phyloP scores from a whole-genome alignment of 2,888 invertebrate species.

The Polyommatus icarus region DNA sequence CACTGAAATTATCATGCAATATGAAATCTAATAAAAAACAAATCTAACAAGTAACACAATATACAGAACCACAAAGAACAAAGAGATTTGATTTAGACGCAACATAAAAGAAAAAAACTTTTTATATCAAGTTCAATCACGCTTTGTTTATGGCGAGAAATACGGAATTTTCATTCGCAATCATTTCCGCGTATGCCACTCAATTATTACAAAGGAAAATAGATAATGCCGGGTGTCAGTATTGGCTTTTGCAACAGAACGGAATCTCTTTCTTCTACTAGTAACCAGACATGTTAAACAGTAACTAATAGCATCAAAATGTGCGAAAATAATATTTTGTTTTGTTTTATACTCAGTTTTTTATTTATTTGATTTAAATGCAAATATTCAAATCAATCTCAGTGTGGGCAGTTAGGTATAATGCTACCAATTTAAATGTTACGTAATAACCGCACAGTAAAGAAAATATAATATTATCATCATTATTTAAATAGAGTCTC shows the following conservation, averaged over 20 bases:
- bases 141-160: conserved; percentile 26
- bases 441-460: too few relatives aligned
- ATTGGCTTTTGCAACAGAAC: background rate
- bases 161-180: background rate
- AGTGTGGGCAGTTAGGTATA: too few relatives aligned
- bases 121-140: conserved; percentile 27
- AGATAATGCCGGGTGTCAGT: background rate
- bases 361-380: too few relatives aligned
- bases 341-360: too few relatives aligned
- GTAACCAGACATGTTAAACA: background rate
- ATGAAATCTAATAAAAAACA: conserved; percentile 23
- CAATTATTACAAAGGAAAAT: conserved; percentile 9
- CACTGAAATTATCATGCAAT: background rate
- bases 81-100: conserved; percentile 16
- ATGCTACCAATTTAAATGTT: too few relatives aligned
- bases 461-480: too few relatives aligned
- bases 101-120: conserved; percentile 22
- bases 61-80: conserved; percentile 25
- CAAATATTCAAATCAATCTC: too few relatives aligned
- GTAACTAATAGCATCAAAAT: background rate
- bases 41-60: conserved; percentile 24
- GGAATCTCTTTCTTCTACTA: background rate
- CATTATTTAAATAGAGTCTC: too few relatives aligned
- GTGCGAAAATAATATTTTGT: background rate
- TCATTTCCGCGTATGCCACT: background rate